These are phyloP conservation scores for Clytia hemisphaerica DNA, from an alignment of 30 jellyfish, hydroid and myxozoan genomes.

Conservation along the genomic window DNA sequence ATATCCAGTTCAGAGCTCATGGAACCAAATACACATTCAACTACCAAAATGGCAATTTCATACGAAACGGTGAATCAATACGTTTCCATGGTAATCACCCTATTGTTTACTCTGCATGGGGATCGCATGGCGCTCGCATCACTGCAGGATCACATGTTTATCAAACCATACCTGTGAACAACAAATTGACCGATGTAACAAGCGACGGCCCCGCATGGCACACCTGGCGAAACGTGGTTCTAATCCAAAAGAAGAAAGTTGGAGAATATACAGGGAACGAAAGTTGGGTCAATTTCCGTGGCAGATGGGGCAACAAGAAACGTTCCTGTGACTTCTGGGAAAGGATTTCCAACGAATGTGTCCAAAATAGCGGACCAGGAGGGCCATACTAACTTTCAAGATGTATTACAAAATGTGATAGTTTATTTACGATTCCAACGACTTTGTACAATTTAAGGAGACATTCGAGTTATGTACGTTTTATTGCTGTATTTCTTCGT, in stretches of 20 bases:
- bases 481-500: no score
- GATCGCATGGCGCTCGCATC: conserved; percentile 20
- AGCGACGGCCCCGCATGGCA: conserved; percentile 32
- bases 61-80: no score
- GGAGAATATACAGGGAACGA: conserved; percentile 23
- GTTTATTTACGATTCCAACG: no score
- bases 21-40: no score
- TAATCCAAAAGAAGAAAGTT: background rate
- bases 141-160: no score
- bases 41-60: no score
- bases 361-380: conserved; percentile 37
- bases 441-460: no score
- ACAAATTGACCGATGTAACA: conserved; percentile 5
- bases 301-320: conserved; percentile 40
- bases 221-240: conserved; percentile 18
- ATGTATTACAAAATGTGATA: no score
- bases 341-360: conserved; percentile 31
- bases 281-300: conserved; percentile 24
- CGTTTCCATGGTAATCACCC: conserved; percentile 49
- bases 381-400: no score
- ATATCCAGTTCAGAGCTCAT: no score
- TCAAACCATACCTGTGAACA: background rate
- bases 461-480: no score
- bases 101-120: conserved; percentile 21
- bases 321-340: conserved; percentile 30